Evolutionary conservation across 2,113 vertebrate species (phyloP).

Genomic region (Centropus bengalensis): DNA sequence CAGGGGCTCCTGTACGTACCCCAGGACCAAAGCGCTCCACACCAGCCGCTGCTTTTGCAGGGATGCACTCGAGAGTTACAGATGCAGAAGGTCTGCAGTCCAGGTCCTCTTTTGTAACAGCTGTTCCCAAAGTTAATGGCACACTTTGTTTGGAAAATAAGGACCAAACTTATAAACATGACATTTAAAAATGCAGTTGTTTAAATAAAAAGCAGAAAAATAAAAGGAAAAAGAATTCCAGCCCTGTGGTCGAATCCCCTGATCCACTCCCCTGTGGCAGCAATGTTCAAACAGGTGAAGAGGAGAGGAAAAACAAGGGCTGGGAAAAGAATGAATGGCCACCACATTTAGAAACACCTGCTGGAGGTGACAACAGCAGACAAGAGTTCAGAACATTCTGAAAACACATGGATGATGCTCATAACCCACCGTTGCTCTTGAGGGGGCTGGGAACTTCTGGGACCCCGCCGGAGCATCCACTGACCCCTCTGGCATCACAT

Average conservation of each 20-base stretch:
- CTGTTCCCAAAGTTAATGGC: neutral
- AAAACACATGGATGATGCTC: neutral
- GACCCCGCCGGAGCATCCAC: accelerated
- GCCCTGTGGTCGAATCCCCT: neutral
- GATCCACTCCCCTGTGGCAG: neutral
- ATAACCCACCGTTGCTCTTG: neutral
- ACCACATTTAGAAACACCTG: neutral
- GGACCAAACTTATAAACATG: neutral
- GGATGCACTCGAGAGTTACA: neutral
- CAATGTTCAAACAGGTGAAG: neutral
- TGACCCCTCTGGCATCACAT: conserved; percentile 2
- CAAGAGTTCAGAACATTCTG: neutral
- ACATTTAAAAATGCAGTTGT: neutral
- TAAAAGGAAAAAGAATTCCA: neutral
- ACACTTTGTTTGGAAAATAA: neutral
- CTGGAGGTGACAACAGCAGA: neutral
- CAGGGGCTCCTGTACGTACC: neutral
- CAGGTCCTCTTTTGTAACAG: neutral
- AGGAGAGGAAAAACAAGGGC: neutral
- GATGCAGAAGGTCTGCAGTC: accelerated
- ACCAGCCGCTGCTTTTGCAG: neutral
- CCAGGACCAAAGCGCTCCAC: neutral
- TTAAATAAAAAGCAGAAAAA: neutral
- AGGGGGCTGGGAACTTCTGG: neutral
- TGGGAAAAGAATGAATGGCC: neutral